Evolutionary conservation across 2,797 vertebrate genomes (phyloP).

Genomic region (Chelidonichthys spinosus): DNA sequence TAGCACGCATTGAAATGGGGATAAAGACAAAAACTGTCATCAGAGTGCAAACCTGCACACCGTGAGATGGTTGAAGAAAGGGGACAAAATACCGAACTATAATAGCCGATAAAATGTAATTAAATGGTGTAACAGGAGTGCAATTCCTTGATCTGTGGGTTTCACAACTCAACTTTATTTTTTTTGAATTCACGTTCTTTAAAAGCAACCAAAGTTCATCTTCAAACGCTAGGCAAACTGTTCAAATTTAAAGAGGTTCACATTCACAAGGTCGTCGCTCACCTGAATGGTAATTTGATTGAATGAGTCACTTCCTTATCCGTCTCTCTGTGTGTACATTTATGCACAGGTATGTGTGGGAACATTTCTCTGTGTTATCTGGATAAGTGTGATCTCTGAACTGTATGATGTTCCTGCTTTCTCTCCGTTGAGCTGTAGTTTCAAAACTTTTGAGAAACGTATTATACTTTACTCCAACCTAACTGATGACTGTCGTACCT

Average conservation of each 20-base stretch:
- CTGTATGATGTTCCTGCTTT: constrained; percentile 14
- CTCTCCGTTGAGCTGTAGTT: constrained; percentile 13
- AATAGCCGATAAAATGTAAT: constrained; percentile 10
- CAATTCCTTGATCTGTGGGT: constrained; percentile 21
- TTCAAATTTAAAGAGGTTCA: not conserved
- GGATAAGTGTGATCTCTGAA: constrained; percentile 38
- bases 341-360: constrained; percentile 45
- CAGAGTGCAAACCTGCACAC: not conserved
- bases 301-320: constrained; percentile 32
- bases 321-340: constrained; percentile 19
- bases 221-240: not conserved
- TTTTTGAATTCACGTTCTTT: constrained; percentile 8
- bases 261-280: constrained; percentile 22
- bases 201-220: not conserved
- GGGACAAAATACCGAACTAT: not conserved
- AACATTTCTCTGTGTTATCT: constrained; percentile 45
- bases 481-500: not conserved
- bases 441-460: not conserved
- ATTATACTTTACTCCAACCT: not conserved
- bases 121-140: constrained; percentile 1
- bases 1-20: not conserved
- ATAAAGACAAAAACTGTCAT: constrained; percentile 11
- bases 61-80: not conserved
- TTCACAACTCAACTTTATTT: constrained; percentile 5
- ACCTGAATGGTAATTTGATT: constrained; percentile 26